Base-by-base conservation (phyloP, 2,888 invertebrate species). In the Netelia melanura region DNA sequence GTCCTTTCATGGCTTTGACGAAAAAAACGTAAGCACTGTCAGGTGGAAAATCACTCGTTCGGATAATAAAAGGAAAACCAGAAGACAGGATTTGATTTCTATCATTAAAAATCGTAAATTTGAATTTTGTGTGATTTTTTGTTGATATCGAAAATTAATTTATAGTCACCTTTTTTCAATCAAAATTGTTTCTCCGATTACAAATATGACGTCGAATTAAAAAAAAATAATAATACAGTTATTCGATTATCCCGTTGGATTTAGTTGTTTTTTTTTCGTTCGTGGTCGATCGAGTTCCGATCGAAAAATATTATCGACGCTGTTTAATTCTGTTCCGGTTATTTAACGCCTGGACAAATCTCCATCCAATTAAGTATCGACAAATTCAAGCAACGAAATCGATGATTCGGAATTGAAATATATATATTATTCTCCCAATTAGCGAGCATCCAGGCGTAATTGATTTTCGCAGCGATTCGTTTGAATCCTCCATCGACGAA, bases 391-490 rank as follows among this genome's bases (percentile, higher is more conserved):
- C 44, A 52, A 79, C 58, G 25, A 10, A 70, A 54, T 79, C 48
- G 56, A 83, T 80, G 72, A 70, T 80, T 70, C n/a, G 21, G 44
- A 38, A 48, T 65, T 30, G 21, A 52, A 71, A 81, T 68, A 44
- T 78, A 72, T 56, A 64, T 76, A 67, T 62, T 52, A 65, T 25
- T 48, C 23, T 48, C 65, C 38, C 71, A 82, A 82, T 82, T 71
- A 82, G 65, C 61, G 77, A 11, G 52, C 6, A 56, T 56, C 71
- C 58, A 25, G 65, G 65, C 72, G 61, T 17, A 25, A 71, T 77
- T 78, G 61, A 82, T 83, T 78, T 58, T 83, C 58, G 67, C 72
- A 61, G 43, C 58, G 67, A 58, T 67, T 83, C 58, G 58, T 72
- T 43, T 56, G 25, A 79, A 56, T 72, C 56, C 38, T n/a, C 6